Conservation (phyloP, 2,113 vertebrate species). For the Panthera leo region DNA sequence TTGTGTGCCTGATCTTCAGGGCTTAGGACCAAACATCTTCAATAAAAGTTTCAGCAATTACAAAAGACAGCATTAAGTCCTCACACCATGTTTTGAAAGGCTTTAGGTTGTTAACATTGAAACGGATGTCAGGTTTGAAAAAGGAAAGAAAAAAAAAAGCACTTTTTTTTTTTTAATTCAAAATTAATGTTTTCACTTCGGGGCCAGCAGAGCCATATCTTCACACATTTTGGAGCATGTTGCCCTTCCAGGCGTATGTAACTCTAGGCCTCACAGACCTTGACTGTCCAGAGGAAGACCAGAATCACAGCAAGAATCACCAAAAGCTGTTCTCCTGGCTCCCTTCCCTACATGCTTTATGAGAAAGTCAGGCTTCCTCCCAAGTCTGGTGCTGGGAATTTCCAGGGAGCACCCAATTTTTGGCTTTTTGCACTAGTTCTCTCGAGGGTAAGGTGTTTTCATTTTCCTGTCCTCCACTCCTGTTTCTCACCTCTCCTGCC, state of each 20-base stretch:
- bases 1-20: conserved; percentile 51
- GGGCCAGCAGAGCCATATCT: neutral
- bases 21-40: conserved; percentile 59
- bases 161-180: conserved; percentile 44
- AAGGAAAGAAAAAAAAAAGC: neutral
- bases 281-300: neutral
- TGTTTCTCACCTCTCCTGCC: neutral
- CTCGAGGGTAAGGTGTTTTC: neutral
- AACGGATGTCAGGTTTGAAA: conserved; percentile 56
- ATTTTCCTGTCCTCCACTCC: neutral
- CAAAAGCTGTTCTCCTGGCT: neutral
- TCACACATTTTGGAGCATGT: neutral
- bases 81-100: conserved; percentile 65
- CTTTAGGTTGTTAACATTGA: conserved; percentile 54
- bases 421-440: neutral
- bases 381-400: neutral
- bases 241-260: neutral
- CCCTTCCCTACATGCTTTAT: neutral
- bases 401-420: neutral
- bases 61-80: conserved; percentile 55
- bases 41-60: conserved; percentile 65
- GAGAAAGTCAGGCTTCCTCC: neutral
- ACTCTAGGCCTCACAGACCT: neutral
- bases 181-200: conserved; percentile 56
- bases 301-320: neutral